Percentiles rank a stretch among this genome's conserved stretches.
These are phyloP conservation scores for Drosophila nigritarsus DNA, from an alignment of 2,888 invertebrate species.

Conservation along the genomic window DNA sequence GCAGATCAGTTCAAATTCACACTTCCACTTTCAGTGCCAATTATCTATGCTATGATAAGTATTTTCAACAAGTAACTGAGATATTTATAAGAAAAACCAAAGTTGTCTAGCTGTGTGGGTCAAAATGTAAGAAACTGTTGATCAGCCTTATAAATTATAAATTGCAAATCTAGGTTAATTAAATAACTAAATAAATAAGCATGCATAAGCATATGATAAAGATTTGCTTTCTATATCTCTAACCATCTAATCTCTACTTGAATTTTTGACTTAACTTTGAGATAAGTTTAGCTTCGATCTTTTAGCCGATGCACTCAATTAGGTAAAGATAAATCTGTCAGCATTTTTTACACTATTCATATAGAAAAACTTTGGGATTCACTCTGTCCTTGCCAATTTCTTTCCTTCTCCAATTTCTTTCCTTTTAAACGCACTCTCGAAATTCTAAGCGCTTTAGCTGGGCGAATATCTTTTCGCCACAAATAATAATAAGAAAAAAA, in stretches of 20 bases:
- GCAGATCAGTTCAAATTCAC: slow-evolving; percentile 11
- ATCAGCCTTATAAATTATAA: background rate
- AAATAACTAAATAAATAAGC: background rate
- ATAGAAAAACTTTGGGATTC: background rate
- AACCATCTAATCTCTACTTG: background rate
- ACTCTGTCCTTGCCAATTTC: background rate
- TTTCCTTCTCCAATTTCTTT: slow-evolving; percentile 23
- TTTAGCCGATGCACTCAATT: background rate
- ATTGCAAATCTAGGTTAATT: background rate
- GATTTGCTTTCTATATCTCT: background rate
- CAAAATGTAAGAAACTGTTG: background rate
- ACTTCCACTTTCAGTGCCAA: slow-evolving; percentile 38
- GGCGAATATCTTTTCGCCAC: slow-evolving; percentile 38
- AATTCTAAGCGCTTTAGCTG: slow-evolving; percentile 30
- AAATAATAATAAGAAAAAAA: slow-evolving; percentile 48
- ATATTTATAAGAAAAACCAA: background rate
- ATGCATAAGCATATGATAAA: background rate
- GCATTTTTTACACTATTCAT: background rate
- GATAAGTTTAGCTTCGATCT: background rate
- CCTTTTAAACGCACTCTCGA: slow-evolving; percentile 5
- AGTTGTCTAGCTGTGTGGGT: background rate
- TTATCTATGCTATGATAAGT: slow-evolving; percentile 32
- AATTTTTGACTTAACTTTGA: background rate
- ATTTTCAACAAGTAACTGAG: background rate
- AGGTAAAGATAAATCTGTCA: background rate